These are phyloP conservation scores for Pinctada fucata DNA, from an alignment of 2,888 invertebrate species.

Conservation along the genomic window DNA sequence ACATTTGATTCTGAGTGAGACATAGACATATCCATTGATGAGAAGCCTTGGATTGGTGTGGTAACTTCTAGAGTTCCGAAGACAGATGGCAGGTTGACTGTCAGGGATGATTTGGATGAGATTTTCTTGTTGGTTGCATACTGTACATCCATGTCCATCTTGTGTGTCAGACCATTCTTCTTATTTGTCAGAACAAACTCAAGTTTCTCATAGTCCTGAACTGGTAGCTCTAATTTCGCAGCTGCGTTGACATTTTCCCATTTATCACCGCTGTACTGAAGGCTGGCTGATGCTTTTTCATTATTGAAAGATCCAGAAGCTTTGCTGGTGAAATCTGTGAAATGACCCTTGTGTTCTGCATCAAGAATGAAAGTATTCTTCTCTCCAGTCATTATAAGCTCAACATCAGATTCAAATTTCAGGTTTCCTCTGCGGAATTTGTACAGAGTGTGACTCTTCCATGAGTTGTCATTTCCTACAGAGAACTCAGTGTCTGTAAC, in stretches of 20 bases:
- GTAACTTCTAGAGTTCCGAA: slow-evolving; percentile 13
- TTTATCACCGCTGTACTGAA: slow-evolving; percentile 9
- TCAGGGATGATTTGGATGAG: slow-evolving; percentile 7
- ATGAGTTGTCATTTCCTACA: slow-evolving; percentile 26
- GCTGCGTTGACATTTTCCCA: slow-evolving; percentile 9
- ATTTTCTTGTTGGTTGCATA: slow-evolving; percentile 21
- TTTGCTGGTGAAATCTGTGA: slow-evolving; percentile 41
- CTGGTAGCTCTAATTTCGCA: slow-evolving; percentile 7
- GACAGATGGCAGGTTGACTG: background rate
- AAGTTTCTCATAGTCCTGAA: slow-evolving; percentile 15
- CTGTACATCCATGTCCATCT: background rate
- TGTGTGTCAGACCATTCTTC: background rate
- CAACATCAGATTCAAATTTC: slow-evolving; percentile 19
- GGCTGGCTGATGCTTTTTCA: slow-evolving; percentile 3
- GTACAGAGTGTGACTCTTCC: slow-evolving; percentile 21
- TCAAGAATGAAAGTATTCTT: slow-evolving; percentile 11
- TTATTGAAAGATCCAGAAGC: slow-evolving; percentile 3
- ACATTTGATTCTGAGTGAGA: background rate
- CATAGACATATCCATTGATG: background rate
- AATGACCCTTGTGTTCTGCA: slow-evolving; percentile 37
- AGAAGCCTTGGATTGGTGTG: slow-evolving; percentile 32
- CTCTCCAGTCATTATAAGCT: slow-evolving; percentile 25
- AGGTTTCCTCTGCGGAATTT: slow-evolving; percentile 22
- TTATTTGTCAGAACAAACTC: slow-evolving; percentile 15
- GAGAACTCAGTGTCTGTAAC: slow-evolving; percentile 29